Percentiles rank a stretch among this genome's conserved stretches.
Evolutionary conservation across 2,888 invertebrate species (phyloP).

Genomic region (Drosophila heteroneura): DNA sequence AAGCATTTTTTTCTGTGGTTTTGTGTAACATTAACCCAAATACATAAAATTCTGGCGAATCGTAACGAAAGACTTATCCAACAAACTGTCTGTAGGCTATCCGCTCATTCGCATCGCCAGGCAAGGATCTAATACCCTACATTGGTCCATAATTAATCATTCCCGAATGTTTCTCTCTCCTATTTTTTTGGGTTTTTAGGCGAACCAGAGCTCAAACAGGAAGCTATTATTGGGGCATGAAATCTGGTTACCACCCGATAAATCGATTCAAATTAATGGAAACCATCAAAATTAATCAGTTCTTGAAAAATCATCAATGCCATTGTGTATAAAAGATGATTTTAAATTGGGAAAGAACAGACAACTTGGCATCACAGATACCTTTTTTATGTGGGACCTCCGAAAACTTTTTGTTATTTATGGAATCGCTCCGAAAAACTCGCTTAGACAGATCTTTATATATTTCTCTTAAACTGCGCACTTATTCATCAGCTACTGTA

Average conservation of each 20-base stretch:
- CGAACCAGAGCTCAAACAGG: conserved; percentile 64
- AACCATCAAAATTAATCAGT: conserved; percentile 21
- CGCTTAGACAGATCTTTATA: conserved; percentile 18
- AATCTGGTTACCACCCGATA: conserved; percentile 39
- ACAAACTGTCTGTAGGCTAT: conserved; percentile 56
- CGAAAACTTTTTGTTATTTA: not conserved
- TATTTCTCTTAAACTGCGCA: not conserved
- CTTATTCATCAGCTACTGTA: conserved; percentile 5
- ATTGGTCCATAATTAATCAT: conserved; percentile 69
- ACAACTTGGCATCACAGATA: conserved; percentile 5
- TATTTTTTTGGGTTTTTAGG: conserved; percentile 68
- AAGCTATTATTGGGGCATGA: conserved; percentile 66
- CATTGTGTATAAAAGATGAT: conserved; percentile 9
- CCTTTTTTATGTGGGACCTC: conserved; percentile 3
- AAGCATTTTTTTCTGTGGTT: conserved; percentile 32
- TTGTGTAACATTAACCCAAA: conserved; percentile 80
- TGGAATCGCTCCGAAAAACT: not conserved
- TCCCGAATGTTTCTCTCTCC: conserved; percentile 13
- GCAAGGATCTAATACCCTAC: conserved; percentile 73
- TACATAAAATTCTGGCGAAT: conserved; percentile 72
- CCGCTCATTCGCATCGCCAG: conserved; percentile 32
- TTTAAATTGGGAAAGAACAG: conserved; percentile 17
- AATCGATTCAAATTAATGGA: conserved; percentile 37
- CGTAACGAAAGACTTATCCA: conserved; percentile 56
- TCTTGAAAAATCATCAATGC: conserved; percentile 42